phyloP scores from a whole-genome alignment of 2,888 invertebrate species.

The Meloe dianella region DNA sequence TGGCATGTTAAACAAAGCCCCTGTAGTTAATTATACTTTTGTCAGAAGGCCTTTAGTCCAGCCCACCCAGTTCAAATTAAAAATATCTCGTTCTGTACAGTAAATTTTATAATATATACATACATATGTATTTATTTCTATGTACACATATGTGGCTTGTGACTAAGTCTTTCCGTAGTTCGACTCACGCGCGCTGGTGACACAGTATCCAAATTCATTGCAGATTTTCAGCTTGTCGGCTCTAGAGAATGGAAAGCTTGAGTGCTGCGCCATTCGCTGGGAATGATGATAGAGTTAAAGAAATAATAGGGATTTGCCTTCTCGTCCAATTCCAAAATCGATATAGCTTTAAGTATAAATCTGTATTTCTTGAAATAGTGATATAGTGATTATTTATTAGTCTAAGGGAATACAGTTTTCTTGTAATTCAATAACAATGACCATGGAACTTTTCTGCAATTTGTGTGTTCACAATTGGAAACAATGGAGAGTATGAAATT shows the following conservation, averaged over 20 bases:
- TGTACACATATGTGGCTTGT: conserved; percentile 42
- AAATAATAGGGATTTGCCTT: conserved; percentile 59
- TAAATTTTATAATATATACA: conserved; percentile 37
- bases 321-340: conserved; percentile 57
- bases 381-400: conserved; percentile 9
- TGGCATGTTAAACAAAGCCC: conserved; percentile 1
- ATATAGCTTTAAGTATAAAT: conserved; percentile 53
- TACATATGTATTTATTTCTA: conserved; percentile 43
- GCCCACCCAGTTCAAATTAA: not conserved
- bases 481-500: conserved; percentile 33
- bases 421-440: conserved; percentile 24
- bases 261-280: conserved; percentile 57
- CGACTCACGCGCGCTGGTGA: conserved; percentile 47
- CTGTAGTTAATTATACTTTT: not conserved
- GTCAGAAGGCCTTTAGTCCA: not conserved
- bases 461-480: conserved; percentile 33
- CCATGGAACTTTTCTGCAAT: conserved; percentile 28
- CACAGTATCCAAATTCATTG: conserved; percentile 60
- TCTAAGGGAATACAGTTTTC: conserved; percentile 8
- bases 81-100: not conserved
- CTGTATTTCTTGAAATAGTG: conserved; percentile 44
- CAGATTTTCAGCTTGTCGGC: conserved; percentile 60
- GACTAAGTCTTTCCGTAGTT: conserved; percentile 44
- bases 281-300: conserved; percentile 59
- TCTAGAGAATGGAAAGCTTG: conserved; percentile 58